phyloP scores from a whole-genome alignment of 2,113 vertebrate genomes.

The Eleginops maclovinus region DNA sequence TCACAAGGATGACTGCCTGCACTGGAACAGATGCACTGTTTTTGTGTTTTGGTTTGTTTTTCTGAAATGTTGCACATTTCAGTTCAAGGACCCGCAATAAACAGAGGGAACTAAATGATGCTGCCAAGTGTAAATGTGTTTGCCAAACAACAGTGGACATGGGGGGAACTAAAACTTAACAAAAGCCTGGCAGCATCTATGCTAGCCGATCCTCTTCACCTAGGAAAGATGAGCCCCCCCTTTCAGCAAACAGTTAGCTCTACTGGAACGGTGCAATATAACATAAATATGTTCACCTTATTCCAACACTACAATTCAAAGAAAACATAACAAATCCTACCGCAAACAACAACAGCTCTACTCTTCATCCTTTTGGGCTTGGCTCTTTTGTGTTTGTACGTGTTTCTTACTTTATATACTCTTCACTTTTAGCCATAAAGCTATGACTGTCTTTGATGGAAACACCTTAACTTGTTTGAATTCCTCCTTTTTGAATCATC shows the following conservation, averaged over 20 bases:
- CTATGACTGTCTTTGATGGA: slow-evolving; percentile 43
- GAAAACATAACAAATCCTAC: not conserved
- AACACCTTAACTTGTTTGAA: slow-evolving; percentile 42
- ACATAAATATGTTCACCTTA: slow-evolving; percentile 31
- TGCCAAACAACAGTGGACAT: slow-evolving; percentile 40
- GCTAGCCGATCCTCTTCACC: slow-evolving; percentile 27
- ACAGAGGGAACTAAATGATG: not conserved
- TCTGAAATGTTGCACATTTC: no score
- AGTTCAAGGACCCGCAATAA: not conserved
- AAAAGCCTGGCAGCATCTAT: slow-evolving; percentile 37
- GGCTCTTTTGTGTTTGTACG: not conserved
- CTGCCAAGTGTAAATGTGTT: slow-evolving; percentile 30
- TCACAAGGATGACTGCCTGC: not conserved
- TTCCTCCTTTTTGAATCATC: slow-evolving; percentile 23
- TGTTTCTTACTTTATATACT: slow-evolving; percentile 3
- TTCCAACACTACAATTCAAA: no score
- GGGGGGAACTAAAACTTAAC: slow-evolving; percentile 23
- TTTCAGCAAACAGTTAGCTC: slow-evolving; percentile 33
- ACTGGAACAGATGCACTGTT: not conserved
- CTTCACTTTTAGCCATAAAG: slow-evolving; percentile 32
- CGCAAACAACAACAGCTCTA: slow-evolving; percentile 34
- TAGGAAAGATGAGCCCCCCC: slow-evolving; percentile 46
- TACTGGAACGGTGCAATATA: slow-evolving; percentile 34
- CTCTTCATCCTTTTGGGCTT: slow-evolving; percentile 19
- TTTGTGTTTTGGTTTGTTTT: not conserved